A percentile compares a stretch with the other conserved stretches of the same genome.
These are phyloP conservation scores for Porites divaricata DNA, from an alignment of 92 coral and sea anemone species.

Conservation along the genomic window DNA sequence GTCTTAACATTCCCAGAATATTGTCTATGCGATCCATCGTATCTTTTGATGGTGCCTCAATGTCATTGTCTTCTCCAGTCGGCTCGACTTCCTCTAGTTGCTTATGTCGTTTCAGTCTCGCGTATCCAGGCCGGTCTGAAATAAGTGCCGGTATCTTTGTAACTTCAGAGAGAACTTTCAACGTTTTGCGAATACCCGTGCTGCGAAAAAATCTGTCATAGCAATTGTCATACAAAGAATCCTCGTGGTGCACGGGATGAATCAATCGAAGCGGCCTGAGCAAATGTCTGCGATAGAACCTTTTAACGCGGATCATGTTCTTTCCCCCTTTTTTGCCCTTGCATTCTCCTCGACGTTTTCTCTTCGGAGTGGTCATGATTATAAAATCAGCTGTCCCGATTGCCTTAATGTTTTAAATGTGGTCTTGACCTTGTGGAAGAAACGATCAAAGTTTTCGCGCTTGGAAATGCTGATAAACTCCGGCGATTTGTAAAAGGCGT, in stretches of 20 bases:
- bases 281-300: neutral
- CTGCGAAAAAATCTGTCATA: neutral
- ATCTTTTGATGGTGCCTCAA: too few relatives aligned
- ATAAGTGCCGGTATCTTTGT: too few relatives aligned
- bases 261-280: slow-evolving; percentile 1
- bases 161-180: too few relatives aligned
- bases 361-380: neutral
- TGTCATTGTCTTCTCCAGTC: too few relatives aligned
- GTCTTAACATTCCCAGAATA: too few relatives aligned
- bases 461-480: neutral
- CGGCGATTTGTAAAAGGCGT: neutral
- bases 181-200: too few relatives aligned
- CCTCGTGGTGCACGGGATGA: neutral
- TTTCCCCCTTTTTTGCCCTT: neutral
- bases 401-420: neutral
- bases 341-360: neutral
- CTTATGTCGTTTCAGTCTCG: too few relatives aligned
- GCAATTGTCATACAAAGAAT: neutral
- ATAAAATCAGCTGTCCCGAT: neutral
- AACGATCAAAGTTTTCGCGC: neutral
- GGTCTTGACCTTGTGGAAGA: neutral
- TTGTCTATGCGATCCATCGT: too few relatives aligned
- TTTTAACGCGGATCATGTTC: neutral
- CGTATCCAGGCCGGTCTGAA: neutral
- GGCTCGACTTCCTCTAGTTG: too few relatives aligned